phyloP scores from a whole-genome alignment of 2,888 invertebrate species.

The Gymnosoma rotundatum region DNA sequence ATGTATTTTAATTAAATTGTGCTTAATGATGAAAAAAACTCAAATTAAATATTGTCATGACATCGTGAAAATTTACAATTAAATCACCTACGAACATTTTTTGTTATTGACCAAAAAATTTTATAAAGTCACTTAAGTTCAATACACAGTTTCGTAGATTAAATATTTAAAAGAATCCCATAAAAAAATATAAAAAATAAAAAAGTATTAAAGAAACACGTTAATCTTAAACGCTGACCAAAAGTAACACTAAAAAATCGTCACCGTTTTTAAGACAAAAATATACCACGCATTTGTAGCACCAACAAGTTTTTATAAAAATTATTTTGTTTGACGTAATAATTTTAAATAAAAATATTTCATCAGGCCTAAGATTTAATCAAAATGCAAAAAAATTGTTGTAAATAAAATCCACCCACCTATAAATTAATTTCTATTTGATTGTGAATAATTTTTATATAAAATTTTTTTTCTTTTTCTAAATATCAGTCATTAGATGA shows the following conservation, averaged over 20 bases:
- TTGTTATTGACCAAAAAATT: too few relatives aligned
- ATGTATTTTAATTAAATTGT: too few relatives aligned
- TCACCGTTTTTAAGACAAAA: slow-evolving; percentile 15
- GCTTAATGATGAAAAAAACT: too few relatives aligned
- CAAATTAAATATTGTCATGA: too few relatives aligned
- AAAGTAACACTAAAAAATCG: slow-evolving; percentile 3
- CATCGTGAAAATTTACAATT: too few relatives aligned
- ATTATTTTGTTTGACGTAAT: background rate
- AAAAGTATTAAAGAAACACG: background rate
- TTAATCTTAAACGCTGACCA: slow-evolving; percentile 39
- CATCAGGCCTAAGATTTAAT: slow-evolving; percentile 17
- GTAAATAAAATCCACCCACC: too few relatives aligned
- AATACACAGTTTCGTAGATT: too few relatives aligned
- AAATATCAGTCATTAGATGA: slow-evolving; percentile 42
- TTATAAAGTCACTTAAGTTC: too few relatives aligned
- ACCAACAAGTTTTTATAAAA: background rate
- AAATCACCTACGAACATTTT: too few relatives aligned
- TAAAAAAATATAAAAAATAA: background rate
- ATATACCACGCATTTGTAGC: slow-evolving; percentile 39
- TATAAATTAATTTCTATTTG: too few relatives aligned
- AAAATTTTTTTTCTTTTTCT: slow-evolving; percentile 11
- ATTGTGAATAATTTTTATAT: too few relatives aligned
- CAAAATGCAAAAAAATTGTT: background rate
- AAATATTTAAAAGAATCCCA: too few relatives aligned
- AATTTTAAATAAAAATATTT: slow-evolving; percentile 4